phyloP scores from a whole-genome alignment of 2,888 invertebrate genomes.

The Bruchidius siliquastri region DNA sequence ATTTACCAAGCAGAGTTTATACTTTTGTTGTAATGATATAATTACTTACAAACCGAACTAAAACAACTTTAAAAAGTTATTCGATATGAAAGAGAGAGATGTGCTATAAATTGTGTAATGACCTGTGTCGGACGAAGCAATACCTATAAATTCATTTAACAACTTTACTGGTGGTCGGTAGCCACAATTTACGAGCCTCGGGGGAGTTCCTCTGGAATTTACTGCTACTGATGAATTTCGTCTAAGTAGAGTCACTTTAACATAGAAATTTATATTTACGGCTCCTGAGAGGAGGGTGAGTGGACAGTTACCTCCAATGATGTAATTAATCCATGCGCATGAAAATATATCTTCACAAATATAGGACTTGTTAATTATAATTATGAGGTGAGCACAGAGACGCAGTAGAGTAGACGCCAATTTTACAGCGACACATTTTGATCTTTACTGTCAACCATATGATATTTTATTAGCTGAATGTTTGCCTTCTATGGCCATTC shows the following conservation, averaged over 20 bases:
- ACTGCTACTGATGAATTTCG: slow-evolving; percentile 33
- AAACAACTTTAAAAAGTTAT: slow-evolving; percentile 11
- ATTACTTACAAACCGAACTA: neutral
- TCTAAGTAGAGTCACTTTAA: slow-evolving; percentile 32
- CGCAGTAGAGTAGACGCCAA: too few relatives aligned
- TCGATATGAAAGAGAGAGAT: slow-evolving; percentile 30
- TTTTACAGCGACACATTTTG: too few relatives aligned
- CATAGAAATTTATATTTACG: slow-evolving; percentile 14
- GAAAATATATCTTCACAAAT: too few relatives aligned
- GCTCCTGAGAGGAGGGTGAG: neutral
- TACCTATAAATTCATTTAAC: slow-evolving; percentile 50
- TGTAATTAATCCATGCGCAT: neutral
- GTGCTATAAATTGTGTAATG: slow-evolving; percentile 45
- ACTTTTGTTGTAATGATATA: neutral
- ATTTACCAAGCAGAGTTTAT: too few relatives aligned
- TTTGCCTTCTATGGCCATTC: too few relatives aligned
- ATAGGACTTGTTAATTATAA: too few relatives aligned
- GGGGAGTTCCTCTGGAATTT: slow-evolving; percentile 35
- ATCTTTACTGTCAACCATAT: too few relatives aligned
- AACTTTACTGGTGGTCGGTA: slow-evolving; percentile 47
- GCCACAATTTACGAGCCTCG: slow-evolving; percentile 46
- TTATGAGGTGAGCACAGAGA: too few relatives aligned
- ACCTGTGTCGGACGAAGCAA: slow-evolving; percentile 45
- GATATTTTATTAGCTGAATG: too few relatives aligned
- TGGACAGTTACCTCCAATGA: neutral